A percentile compares a stretch with the other conserved stretches of the same genome.
These are phyloP conservation scores for Caenorhabditis angaria DNA, from an alignment of 2,888 invertebrate species.

Conservation along the genomic window DNA sequence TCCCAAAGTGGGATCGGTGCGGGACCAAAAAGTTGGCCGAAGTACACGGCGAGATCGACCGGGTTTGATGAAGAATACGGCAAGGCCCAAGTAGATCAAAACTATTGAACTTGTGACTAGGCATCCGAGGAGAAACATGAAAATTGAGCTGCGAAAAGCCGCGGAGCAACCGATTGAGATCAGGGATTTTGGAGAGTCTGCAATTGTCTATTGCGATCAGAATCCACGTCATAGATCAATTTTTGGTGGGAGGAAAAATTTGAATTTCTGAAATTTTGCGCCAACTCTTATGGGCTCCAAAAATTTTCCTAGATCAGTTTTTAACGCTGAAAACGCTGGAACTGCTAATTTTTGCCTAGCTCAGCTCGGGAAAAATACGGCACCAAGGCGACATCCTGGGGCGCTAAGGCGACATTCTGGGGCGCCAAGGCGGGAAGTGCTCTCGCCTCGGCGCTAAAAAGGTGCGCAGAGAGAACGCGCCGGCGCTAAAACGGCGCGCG, in stretches of 20 bases:
- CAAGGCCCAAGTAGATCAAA: constrained; percentile 46
- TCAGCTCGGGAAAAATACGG: too few relatives aligned
- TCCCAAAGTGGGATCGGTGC: constrained; percentile 58
- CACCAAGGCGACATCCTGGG: too few relatives aligned
- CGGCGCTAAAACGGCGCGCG: too few relatives aligned
- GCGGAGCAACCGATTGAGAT: constrained; percentile 28
- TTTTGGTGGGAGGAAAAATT: too few relatives aligned
- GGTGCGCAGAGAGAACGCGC: too few relatives aligned
- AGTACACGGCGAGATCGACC: constrained; percentile 45
- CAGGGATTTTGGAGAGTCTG: constrained; percentile 23
- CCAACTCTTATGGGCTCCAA: too few relatives aligned
- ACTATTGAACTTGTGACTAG: constrained; percentile 56
- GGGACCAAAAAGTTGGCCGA: constrained; percentile 54
- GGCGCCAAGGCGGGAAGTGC: too few relatives aligned
- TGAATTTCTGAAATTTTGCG: not conserved
- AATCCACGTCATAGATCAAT: too few relatives aligned
- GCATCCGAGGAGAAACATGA: constrained; percentile 69
- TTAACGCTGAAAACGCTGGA: too few relatives aligned
- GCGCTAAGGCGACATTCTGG: too few relatives aligned
- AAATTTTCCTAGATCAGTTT: not conserved
- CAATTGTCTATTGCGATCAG: constrained; percentile 4
- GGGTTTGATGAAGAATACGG: constrained; percentile 41
- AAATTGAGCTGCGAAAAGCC: constrained; percentile 54
- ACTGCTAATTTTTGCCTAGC: too few relatives aligned
- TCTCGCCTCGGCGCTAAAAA: too few relatives aligned